Percentiles rank a stretch among this genome's conserved stretches.
phyloP scores from a whole-genome alignment of 2,888 invertebrate genomes.

The Agriopis leucophaearia region DNA sequence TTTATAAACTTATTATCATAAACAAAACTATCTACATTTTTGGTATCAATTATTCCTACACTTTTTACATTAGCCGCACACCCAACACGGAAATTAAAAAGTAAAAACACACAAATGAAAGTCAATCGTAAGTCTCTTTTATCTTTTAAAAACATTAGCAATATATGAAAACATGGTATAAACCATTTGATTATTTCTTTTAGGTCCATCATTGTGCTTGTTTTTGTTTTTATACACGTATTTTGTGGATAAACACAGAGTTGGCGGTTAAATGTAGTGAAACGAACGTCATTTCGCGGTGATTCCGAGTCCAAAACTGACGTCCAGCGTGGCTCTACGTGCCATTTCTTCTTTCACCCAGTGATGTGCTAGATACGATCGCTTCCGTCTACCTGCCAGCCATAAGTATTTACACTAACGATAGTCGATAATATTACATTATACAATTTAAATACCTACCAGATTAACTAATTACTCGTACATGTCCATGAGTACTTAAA shows the following conservation, averaged over 20 bases:
- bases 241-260: slow-evolving; percentile 34
- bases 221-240: slow-evolving; percentile 29
- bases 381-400: not conserved
- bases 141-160: slow-evolving; percentile 52
- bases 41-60: slow-evolving; percentile 41
- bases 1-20: slow-evolving; percentile 39
- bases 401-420: too few relatives aligned
- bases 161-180: slow-evolving; percentile 78
- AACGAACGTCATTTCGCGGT: slow-evolving; percentile 60
- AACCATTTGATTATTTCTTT: slow-evolving; percentile 83
- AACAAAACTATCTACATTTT: slow-evolving; percentile 45
- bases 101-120: slow-evolving; percentile 46
- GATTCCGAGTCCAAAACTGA: slow-evolving; percentile 43
- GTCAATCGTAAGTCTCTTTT: slow-evolving; percentile 36
- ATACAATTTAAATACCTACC: too few relatives aligned
- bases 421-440: too few relatives aligned
- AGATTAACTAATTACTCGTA: too few relatives aligned
- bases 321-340: slow-evolving; percentile 37
- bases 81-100: slow-evolving; percentile 38
- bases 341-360: slow-evolving; percentile 77
- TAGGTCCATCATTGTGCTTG: slow-evolving; percentile 72
- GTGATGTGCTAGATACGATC: slow-evolving; percentile 24
- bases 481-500: too few relatives aligned
- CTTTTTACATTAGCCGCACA: slow-evolving; percentile 31
- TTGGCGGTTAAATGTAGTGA: slow-evolving; percentile 38